A percentile compares a stretch with the other conserved stretches of the same genome.
Conservation (phyloP, 2,113 vertebrate species). For the Prionailurus viverrinus region DNA sequence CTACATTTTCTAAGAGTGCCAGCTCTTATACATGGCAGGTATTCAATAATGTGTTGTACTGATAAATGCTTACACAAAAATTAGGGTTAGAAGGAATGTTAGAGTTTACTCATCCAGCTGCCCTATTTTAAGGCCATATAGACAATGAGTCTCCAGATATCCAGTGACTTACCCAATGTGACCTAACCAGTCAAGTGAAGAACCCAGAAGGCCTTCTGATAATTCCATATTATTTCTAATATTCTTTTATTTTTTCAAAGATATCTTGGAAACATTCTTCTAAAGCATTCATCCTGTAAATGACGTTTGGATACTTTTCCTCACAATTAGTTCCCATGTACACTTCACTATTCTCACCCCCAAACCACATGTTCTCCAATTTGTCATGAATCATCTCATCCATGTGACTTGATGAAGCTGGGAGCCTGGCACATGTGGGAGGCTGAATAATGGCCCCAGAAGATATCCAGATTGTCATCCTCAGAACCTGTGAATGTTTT, state of each 20-base stretch:
- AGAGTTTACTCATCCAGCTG: background rate
- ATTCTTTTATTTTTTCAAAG: background rate
- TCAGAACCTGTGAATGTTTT: background rate
- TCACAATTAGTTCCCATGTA: background rate
- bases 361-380: background rate
- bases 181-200: background rate
- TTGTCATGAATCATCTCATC: background rate
- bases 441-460: background rate
- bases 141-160: background rate
- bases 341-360: background rate
- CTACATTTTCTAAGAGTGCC: background rate
- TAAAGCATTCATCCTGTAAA: background rate
- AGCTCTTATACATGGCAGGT: background rate
- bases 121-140: background rate
- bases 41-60: background rate
- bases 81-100: background rate
- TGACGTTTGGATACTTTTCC: background rate
- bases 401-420: background rate
- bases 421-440: background rate
- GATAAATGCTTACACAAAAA: background rate
- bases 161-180: background rate
- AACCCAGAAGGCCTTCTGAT: background rate
- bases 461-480: background rate
- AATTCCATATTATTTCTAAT: background rate
- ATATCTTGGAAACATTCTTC: background rate